Evolutionary conservation across 2,113 vertebrate species (phyloP).

Genomic region (Cairina moschata): DNA sequence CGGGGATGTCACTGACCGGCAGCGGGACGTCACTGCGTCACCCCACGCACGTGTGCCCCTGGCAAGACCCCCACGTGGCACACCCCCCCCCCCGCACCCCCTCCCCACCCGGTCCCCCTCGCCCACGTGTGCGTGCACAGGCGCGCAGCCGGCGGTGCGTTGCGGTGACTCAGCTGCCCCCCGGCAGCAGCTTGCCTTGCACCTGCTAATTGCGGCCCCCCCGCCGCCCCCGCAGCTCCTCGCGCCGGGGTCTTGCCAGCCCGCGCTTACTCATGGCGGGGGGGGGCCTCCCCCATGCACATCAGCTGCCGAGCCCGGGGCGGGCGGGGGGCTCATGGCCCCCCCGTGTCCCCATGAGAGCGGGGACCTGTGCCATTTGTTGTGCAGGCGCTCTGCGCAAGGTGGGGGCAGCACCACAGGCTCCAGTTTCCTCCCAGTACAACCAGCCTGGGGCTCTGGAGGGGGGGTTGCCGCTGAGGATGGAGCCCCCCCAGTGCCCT

Average conservation of each 20-base stretch:
- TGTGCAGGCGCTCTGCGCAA: no score
- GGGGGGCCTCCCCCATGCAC: not conserved
- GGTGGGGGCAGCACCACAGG: fast-evolving
- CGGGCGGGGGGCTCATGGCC: not conserved
- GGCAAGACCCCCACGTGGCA: not conserved
- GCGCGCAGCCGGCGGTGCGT: not conserved
- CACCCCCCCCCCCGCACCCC: no score
- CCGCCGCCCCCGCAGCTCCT: not conserved
- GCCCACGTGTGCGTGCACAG: not conserved
- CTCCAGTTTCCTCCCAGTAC: not conserved
- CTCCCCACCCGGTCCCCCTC: no score
- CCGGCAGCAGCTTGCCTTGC: not conserved
- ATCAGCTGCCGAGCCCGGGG: no score
- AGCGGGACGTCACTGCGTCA: not conserved
- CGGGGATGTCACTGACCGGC: not conserved
- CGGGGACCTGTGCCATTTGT: not conserved
- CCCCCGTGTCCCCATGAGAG: fast-evolving
- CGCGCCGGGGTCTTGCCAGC: not conserved
- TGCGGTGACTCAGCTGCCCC: not conserved
- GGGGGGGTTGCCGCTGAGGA: not conserved
- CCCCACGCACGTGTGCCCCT: fast-evolving
- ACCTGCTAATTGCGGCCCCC: not conserved
- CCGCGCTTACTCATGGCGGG: not conserved
- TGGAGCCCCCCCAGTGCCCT: not conserved
- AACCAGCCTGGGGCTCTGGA: not conserved